Evolutionary conservation across 1,140 invertebrate species (phyloP).

Genomic region (Saxidomus purpurata): DNA sequence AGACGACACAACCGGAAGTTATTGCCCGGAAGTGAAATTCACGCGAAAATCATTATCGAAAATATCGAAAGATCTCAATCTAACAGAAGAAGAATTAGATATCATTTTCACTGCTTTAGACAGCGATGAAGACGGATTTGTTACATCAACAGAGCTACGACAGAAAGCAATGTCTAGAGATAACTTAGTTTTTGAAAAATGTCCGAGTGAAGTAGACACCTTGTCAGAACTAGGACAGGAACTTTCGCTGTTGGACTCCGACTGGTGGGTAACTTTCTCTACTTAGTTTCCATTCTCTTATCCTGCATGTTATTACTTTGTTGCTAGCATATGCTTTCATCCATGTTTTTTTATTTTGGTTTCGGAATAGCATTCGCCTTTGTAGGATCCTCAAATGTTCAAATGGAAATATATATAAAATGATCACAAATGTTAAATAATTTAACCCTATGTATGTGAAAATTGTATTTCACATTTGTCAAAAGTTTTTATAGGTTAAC

Average conservation of each 20-base stretch:
- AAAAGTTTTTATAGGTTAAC: too few species aligned
- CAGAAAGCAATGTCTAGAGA: slow-evolving; percentile 24
- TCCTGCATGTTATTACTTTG: too few species aligned
- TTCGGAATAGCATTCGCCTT: too few species aligned
- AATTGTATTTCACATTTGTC: too few species aligned
- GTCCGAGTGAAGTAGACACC: slow-evolving; percentile 49
- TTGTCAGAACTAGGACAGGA: slow-evolving; percentile 54
- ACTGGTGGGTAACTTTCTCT: slow-evolving; percentile 55
- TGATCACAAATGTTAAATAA: too few species aligned
- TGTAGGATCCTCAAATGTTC: too few species aligned
- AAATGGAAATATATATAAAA: too few species aligned
- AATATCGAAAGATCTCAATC: slow-evolving; percentile 68
- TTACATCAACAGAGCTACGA: slow-evolving; percentile 63
- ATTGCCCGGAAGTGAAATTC: slow-evolving; percentile 54
- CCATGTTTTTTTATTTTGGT: too few species aligned
- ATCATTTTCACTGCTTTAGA: slow-evolving; percentile 75
- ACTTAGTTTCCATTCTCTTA: too few species aligned
- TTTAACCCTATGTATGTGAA: too few species aligned
- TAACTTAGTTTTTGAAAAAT: slow-evolving; percentile 50
- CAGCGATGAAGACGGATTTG: slow-evolving; percentile 70
- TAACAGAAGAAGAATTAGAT: slow-evolving; percentile 68
- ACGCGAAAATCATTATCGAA: slow-evolving; percentile 66
- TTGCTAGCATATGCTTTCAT: too few species aligned
- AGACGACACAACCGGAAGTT: slow-evolving; percentile 30
- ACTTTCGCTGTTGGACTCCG: slow-evolving; percentile 22